Conservation (phyloP, 2,888 invertebrate genomes). For the Busseola fusca region DNA sequence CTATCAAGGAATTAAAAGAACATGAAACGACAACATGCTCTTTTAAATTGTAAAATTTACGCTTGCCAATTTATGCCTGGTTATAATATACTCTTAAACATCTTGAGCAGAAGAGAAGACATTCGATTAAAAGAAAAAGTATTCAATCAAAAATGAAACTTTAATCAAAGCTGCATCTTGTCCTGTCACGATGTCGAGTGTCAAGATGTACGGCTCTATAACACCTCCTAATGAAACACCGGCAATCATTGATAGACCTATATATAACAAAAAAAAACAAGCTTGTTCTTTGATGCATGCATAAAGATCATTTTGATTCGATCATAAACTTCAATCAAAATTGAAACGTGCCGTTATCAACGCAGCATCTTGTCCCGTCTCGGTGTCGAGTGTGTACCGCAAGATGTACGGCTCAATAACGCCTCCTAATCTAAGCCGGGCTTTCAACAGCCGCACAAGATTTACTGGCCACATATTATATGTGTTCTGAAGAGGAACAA, state of each 20-base stretch:
- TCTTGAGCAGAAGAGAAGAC: no score
- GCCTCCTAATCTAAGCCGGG: conserved; percentile 77
- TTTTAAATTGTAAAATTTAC: no score
- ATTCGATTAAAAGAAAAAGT: neutral
- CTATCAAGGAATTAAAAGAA: conserved; percentile 5
- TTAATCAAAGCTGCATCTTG: neutral
- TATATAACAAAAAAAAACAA: neutral
- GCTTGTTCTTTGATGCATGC: neutral
- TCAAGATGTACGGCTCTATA: conserved; percentile 42
- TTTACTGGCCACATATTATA: conserved; percentile 77
- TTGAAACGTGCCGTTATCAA: conserved; percentile 6
- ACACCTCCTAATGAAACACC: no score
- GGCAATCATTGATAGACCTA: neutral
- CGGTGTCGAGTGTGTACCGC: conserved; percentile 35
- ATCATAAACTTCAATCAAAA: conserved; percentile 16
- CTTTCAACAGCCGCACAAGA: conserved; percentile 74
- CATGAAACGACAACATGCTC: no score
- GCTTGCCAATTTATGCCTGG: conserved; percentile 74
- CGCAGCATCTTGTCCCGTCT: conserved; percentile 35
- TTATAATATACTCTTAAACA: neutral
- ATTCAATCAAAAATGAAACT: neutral
- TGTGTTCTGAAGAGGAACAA: conserved; percentile 62
- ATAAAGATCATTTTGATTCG: neutral
- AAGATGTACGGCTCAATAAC: conserved; percentile 84
- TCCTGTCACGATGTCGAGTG: neutral